Evolutionary conservation across 2,888 invertebrate species (phyloP).

Genomic region (Aphodius sticticus): DNA sequence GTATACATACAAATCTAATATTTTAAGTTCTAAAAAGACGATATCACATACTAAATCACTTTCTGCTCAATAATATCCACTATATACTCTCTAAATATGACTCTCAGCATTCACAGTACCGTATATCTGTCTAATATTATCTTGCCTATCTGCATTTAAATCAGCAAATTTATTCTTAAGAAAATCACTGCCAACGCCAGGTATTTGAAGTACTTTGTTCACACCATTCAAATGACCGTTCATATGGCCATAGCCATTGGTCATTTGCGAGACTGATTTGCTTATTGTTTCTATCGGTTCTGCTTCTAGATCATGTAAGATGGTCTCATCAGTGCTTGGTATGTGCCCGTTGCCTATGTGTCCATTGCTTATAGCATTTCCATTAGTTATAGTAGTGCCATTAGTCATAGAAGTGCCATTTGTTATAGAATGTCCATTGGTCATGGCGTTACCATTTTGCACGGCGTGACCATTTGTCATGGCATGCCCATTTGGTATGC

Average conservation of each 20-base stretch:
- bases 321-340: constrained; percentile 42
- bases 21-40: constrained; percentile 23
- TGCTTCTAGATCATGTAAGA: constrained; percentile 52
- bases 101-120: constrained; percentile 55
- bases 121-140: constrained; percentile 51
- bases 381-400: constrained; percentile 32
- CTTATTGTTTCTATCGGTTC: constrained; percentile 56
- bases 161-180: constrained; percentile 44
- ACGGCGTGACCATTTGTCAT: constrained; percentile 35
- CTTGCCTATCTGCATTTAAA: constrained; percentile 46
- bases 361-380: constrained; percentile 40
- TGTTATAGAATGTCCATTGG: neutral
- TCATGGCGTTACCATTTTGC: constrained; percentile 29
- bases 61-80: constrained; percentile 8
- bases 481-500: constrained; percentile 27
- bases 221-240: constrained; percentile 47
- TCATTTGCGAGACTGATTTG: constrained; percentile 53
- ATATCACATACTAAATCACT: constrained; percentile 34
- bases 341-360: constrained; percentile 44
- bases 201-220: constrained; percentile 35
- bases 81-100: constrained; percentile 49
- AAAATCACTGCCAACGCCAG: constrained; percentile 42
- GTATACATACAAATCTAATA: neutral
- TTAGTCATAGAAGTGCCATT: constrained; percentile 22
- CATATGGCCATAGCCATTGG: constrained; percentile 62